phyloP scores from a whole-genome alignment of 1,140 invertebrate genomes.

The Drosophila asahinai region DNA sequence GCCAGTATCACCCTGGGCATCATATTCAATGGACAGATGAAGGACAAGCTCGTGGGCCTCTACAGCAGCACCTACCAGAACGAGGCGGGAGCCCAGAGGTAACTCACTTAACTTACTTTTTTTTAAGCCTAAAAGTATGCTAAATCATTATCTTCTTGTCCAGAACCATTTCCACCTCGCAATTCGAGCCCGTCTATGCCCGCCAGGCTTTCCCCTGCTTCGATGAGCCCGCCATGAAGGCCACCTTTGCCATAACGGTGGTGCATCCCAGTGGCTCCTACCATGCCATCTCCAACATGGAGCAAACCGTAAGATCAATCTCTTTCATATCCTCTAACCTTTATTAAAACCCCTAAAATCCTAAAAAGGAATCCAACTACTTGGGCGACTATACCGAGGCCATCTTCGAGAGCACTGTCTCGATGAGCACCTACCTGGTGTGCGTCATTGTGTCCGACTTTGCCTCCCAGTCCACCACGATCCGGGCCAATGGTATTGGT shows the following conservation, averaged over 20 bases:
- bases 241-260: constrained; percentile 92
- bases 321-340: not conserved
- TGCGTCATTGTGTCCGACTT: constrained; percentile 97
- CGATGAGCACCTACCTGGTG: constrained; percentile 97
- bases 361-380: constrained; percentile 31
- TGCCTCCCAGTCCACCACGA: constrained; percentile 86
- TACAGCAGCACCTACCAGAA: constrained; percentile 85
- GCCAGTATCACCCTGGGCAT: constrained; percentile 62
- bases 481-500: constrained; percentile 86
- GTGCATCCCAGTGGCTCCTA: constrained; percentile 90
- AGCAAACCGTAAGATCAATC: constrained; percentile 67
- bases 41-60: constrained; percentile 85
- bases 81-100: constrained; percentile 76
- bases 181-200: constrained; percentile 97
- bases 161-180: constrained; percentile 94
- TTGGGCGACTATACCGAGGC: constrained; percentile 67
- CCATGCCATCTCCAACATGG: constrained; percentile 93
- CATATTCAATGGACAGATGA: constrained; percentile 85
- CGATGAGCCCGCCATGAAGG: constrained; percentile 97
- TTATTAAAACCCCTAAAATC: no score
- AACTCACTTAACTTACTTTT: constrained; percentile 14
- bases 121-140: constrained; percentile 48
- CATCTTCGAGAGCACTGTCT: constrained; percentile 92
- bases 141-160: not conserved
- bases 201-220: constrained; percentile 97